phyloP scores from a whole-genome alignment of 2,113 vertebrate genomes.

The Nibea coibor region DNA sequence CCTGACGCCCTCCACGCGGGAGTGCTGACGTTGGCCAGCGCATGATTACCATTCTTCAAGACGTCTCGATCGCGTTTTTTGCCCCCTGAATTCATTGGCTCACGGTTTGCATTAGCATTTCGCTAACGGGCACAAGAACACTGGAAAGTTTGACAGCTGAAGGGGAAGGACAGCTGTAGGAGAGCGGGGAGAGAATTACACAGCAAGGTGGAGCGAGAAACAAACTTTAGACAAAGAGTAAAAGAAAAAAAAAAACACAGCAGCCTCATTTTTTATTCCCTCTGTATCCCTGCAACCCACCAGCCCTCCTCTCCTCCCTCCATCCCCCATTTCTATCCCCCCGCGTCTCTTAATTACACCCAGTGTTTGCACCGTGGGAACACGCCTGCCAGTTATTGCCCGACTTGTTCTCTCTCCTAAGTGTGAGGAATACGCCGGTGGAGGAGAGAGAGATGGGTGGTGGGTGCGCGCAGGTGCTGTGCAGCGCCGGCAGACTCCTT shows the following conservation, averaged over 20 bases:
- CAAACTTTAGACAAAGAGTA: constrained; percentile 22
- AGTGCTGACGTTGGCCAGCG: neutral
- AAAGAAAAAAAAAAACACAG: constrained; percentile 7
- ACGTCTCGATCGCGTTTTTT: neutral
- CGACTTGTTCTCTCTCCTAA: constrained; percentile 68
- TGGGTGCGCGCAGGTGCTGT: constrained; percentile 52
- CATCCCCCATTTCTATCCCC: constrained; percentile 38
- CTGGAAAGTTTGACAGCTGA: neutral
- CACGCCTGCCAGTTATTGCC: constrained; percentile 58
- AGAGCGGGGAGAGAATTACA: neutral
- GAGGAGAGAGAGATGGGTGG: constrained; percentile 8
- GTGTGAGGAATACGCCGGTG: constrained; percentile 11
- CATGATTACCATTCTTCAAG: constrained; percentile 10
- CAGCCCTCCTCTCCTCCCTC: constrained; percentile 46
- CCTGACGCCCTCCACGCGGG: neutral
- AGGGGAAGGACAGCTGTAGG: neutral
- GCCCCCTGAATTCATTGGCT: neutral
- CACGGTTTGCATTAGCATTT: neutral
- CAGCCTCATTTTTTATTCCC: constrained; percentile 61
- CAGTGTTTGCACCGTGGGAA: constrained; percentile 65
- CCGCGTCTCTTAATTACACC: constrained; percentile 70
- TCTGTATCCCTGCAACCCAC: constrained; percentile 19
- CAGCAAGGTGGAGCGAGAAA: neutral
- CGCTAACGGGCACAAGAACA: neutral
- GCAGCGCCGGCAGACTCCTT: neutral